These are phyloP conservation scores for Penelope pileata DNA, from an alignment of 2,113 vertebrate genomes.

Conservation along the genomic window DNA sequence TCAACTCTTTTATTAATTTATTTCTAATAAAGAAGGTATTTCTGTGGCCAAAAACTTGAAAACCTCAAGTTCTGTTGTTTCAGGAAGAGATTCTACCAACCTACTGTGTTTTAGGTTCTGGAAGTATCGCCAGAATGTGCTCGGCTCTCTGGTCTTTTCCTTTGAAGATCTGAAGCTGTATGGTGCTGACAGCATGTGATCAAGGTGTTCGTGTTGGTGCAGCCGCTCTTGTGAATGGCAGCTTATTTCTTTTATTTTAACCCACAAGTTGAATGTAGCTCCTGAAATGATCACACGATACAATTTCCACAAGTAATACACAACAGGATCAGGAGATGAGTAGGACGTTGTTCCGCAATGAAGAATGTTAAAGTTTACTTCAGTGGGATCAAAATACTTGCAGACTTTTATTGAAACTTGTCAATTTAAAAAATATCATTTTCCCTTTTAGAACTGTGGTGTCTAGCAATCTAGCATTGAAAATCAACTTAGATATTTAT, in stretches of 20 bases:
- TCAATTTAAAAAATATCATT: not conserved
- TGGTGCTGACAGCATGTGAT: not conserved
- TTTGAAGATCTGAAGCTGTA: not conserved
- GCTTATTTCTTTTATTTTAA: not conserved
- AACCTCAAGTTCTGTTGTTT: not conserved
- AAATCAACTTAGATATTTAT: constrained; percentile 62
- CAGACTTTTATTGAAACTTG: not conserved
- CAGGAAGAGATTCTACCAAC: not conserved
- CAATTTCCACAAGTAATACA: not conserved
- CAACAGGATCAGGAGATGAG: not conserved
- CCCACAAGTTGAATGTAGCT: not conserved
- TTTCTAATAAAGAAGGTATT: not conserved
- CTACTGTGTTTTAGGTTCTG: not conserved
- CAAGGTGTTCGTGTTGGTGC: not conserved
- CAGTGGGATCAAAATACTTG: not conserved
- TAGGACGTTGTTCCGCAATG: not conserved
- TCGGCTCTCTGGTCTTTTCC: not conserved
- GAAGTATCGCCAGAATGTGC: not conserved
- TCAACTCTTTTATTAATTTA: not conserved
- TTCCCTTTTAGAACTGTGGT: constrained; percentile 25
- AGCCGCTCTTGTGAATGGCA: not conserved
- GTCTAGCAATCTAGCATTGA: constrained; percentile 26
- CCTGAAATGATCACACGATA: not conserved
- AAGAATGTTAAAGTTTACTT: not conserved
- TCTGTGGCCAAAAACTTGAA: not conserved